Percentiles rank a stretch among this genome's conserved stretches.
Evolutionary conservation across 2,797 vertebrate genomes (phyloP).

Genomic region (Semotilus atromaculatus): DNA sequence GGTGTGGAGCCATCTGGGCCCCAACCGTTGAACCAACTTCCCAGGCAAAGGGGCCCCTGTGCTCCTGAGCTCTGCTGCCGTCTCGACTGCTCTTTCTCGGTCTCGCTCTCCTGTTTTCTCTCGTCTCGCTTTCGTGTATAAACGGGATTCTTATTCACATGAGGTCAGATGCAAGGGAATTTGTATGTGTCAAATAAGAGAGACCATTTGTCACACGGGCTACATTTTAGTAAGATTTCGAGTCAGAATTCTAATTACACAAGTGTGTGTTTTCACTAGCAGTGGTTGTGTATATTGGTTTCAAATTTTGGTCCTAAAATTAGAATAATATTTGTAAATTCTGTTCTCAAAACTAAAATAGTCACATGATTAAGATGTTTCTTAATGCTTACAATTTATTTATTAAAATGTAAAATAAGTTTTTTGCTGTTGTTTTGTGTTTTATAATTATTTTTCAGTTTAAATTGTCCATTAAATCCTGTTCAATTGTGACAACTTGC

Average conservation of each 20-base stretch:
- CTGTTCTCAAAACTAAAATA: background rate
- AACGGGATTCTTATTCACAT: background rate
- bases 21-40: conserved; percentile 74
- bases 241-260: background rate
- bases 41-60: conserved; percentile 60
- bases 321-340: background rate
- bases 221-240: background rate
- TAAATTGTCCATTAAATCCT: background rate
- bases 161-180: background rate
- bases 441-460: background rate
- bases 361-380: background rate
- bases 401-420: background rate
- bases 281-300: background rate
- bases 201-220: background rate
- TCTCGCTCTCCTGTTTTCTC: conserved; percentile 56
- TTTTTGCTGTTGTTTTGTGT: background rate
- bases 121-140: background rate
- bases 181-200: background rate
- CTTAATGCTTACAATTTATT: background rate
- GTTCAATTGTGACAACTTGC: background rate
- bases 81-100: background rate
- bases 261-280: background rate
- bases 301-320: background rate
- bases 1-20: conserved; percentile 77
- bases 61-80: conserved; percentile 32